These are phyloP conservation scores for Suillia variegata DNA, from an alignment of 2,888 invertebrate species.

Conservation along the genomic window DNA sequence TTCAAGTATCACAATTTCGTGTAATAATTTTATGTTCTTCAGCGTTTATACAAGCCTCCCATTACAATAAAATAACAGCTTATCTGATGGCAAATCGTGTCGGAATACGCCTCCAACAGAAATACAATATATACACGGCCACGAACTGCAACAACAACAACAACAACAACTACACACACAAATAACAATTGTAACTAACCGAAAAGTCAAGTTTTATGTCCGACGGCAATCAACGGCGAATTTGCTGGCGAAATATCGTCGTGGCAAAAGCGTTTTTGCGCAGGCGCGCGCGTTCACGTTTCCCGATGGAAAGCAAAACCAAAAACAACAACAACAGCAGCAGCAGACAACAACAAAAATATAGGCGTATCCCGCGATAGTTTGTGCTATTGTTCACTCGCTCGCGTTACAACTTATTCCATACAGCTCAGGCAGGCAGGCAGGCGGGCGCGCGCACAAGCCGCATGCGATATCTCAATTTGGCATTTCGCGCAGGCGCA, in stretches of 20 bases:
- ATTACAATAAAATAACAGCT: slow-evolving; percentile 59
- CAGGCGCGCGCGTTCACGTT: slow-evolving; percentile 1
- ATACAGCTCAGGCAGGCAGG: too few relatives aligned
- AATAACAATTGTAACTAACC: slow-evolving; percentile 38
- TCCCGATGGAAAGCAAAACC: neutral
- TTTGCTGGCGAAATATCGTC: neutral
- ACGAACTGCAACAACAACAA: too few relatives aligned
- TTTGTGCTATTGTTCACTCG: slow-evolving; percentile 47
- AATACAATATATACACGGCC: too few relatives aligned
- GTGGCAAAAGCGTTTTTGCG: neutral
- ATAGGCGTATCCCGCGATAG: slow-evolving; percentile 37
- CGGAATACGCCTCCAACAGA: slow-evolving; percentile 46
- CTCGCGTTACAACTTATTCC: slow-evolving; percentile 42
- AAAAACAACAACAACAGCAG: neutral
- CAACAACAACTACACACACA: too few relatives aligned
- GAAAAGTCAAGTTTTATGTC: neutral
- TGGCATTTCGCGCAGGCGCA: slow-evolving; percentile 27
- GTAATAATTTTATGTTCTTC: neutral
- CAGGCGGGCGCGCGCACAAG: too few relatives aligned
- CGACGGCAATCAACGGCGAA: neutral
- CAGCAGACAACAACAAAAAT: neutral
- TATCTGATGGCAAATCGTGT: slow-evolving; percentile 59
- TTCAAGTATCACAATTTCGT: neutral
- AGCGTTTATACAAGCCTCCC: neutral
- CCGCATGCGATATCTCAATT: slow-evolving; percentile 56